Evolutionary conservation across 2,797 vertebrate species (phyloP).

Genomic region (Syngnathus rostellatus): DNA sequence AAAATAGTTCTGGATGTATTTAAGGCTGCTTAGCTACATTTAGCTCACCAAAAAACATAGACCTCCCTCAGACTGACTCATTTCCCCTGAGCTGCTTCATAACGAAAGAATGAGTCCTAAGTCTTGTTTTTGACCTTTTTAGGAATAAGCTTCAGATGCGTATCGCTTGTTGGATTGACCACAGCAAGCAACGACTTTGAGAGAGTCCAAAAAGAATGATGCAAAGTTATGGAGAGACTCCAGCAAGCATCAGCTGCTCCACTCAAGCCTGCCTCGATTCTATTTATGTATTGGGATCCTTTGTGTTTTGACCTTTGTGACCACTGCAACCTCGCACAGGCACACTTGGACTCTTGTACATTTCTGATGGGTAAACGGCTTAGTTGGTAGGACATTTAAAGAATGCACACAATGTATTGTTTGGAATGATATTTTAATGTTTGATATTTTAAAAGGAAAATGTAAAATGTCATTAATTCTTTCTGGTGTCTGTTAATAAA

Average conservation of each 20-base stretch:
- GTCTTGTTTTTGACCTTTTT: slow-evolving; percentile 63
- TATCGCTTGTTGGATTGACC: slow-evolving; percentile 54
- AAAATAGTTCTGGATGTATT: slow-evolving; percentile 13
- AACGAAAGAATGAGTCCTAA: slow-evolving; percentile 60
- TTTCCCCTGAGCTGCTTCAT: slow-evolving; percentile 46
- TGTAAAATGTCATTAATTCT: neutral
- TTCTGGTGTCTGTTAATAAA: neutral
- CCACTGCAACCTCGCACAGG: slow-evolving; percentile 6
- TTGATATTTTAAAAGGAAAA: no score
- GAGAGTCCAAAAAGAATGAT: slow-evolving; percentile 24
- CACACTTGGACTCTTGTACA: neutral
- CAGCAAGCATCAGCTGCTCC: slow-evolving; percentile 41
- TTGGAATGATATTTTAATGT: no score
- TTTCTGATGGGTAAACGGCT: neutral
- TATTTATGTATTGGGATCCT: slow-evolving; percentile 18
- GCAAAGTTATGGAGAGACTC: slow-evolving; percentile 26
- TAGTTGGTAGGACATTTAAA: neutral
- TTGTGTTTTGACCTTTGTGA: slow-evolving; percentile 2
- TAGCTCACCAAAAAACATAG: slow-evolving; percentile 32
- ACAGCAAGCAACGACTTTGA: slow-evolving; percentile 28
- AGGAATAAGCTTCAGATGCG: slow-evolving; percentile 63
- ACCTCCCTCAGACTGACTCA: slow-evolving; percentile 28
- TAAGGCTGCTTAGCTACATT: slow-evolving; percentile 21
- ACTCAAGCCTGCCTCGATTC: slow-evolving; percentile 14
- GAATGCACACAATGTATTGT: neutral